These are phyloP conservation scores for Lophotis ruficrista DNA, from an alignment of 2,113 vertebrate genomes.

Conservation along the genomic window DNA sequence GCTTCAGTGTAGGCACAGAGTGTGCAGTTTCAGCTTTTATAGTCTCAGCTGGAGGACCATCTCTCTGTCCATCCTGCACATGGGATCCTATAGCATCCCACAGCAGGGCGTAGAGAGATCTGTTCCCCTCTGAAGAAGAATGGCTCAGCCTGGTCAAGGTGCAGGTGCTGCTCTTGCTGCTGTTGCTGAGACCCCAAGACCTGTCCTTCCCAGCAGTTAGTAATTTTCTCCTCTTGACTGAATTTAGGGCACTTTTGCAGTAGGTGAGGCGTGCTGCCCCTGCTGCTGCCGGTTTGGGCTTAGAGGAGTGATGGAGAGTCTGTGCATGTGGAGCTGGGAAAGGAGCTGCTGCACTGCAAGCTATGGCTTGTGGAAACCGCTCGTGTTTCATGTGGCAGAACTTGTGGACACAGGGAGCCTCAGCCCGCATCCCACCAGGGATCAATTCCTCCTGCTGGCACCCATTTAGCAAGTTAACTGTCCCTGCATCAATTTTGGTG, in stretches of 20 bases:
- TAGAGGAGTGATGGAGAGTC: not conserved
- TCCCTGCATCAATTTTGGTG: not conserved
- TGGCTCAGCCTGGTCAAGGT: not conserved
- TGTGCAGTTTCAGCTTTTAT: not conserved
- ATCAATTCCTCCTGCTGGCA: not conserved
- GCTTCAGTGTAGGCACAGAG: not conserved
- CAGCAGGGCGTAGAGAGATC: not conserved
- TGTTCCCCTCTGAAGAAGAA: not conserved
- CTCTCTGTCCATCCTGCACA: accelerated
- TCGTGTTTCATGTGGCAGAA: not conserved
- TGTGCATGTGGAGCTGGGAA: not conserved
- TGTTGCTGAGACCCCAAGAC: not conserved
- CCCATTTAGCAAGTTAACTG: not conserved
- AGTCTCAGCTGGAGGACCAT: not conserved
- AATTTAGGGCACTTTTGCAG: not conserved
- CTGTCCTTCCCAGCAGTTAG: not conserved
- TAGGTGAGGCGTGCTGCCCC: not conserved
- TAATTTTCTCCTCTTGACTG: not conserved
- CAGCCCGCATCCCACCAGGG: not conserved
- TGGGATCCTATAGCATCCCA: not conserved
- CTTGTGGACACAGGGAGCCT: not conserved
- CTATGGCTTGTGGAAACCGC: not conserved
- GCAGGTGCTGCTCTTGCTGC: not conserved
- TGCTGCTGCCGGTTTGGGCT: not conserved
- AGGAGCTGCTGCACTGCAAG: not conserved